Conservation (phyloP, 2,888 invertebrate genomes). For the Torymus aiolomorphi region DNA sequence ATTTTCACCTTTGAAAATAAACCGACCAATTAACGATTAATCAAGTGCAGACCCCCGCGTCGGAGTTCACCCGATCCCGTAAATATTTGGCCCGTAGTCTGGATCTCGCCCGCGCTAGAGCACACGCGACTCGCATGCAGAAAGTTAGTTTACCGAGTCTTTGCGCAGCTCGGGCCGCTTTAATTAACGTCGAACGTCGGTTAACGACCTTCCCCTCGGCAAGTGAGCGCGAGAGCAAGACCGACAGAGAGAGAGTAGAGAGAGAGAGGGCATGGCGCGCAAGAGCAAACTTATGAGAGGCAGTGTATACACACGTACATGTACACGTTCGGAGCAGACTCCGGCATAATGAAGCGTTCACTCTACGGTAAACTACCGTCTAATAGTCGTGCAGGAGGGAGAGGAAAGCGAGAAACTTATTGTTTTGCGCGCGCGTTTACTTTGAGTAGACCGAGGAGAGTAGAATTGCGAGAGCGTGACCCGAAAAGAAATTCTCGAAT, state of each 20-base stretch:
- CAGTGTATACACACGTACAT: neutral
- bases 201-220: slow-evolving; percentile 59
- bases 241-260: neutral
- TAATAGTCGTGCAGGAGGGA: slow-evolving; percentile 50
- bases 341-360: slow-evolving; percentile 58
- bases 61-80: slow-evolving; percentile 36
- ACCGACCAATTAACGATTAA: slow-evolving; percentile 27
- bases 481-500: slow-evolving; percentile 13
- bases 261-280: slow-evolving; percentile 17
- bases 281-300: slow-evolving; percentile 59
- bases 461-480: neutral
- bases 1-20: slow-evolving; percentile 33
- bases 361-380: slow-evolving; percentile 57
- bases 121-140: slow-evolving; percentile 39
- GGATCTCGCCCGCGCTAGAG: neutral
- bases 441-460: slow-evolving; percentile 17
- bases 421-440: slow-evolving; percentile 43
- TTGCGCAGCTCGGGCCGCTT: slow-evolving; percentile 51
- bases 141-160: slow-evolving; percentile 51
- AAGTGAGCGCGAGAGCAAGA: slow-evolving; percentile 44
- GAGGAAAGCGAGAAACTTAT: slow-evolving; percentile 49
- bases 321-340: slow-evolving; percentile 41
- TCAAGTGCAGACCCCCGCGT: slow-evolving; percentile 10
- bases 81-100: slow-evolving; percentile 49
- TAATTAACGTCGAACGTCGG: slow-evolving; percentile 63